Conservation (phyloP, 1,140 invertebrate genomes). For the Babylonia areolata region DNA sequence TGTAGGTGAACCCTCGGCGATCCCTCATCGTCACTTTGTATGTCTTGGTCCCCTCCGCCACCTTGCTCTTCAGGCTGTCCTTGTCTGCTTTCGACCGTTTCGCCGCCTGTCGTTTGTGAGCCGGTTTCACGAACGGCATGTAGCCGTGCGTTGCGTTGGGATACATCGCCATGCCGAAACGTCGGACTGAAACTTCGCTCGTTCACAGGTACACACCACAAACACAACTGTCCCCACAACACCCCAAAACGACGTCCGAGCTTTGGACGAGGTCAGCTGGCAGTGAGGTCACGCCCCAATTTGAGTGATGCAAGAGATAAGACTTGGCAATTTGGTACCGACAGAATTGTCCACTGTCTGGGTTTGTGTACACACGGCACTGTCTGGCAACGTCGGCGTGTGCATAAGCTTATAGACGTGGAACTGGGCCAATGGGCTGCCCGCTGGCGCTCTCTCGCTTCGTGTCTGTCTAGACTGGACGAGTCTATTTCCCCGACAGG, state of each 20-base stretch:
- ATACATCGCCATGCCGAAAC: slow-evolving; percentile 68
- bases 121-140: slow-evolving; percentile 70
- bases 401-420: slow-evolving; percentile 29
- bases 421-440: slow-evolving; percentile 56
- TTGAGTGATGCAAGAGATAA: not conserved
- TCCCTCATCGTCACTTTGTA: slow-evolving; percentile 70
- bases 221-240: too few relatives aligned
- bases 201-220: too few relatives aligned
- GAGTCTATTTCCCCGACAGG: slow-evolving; percentile 43
- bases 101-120: slow-evolving; percentile 49
- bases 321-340: not conserved
- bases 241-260: not conserved
- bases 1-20: slow-evolving; percentile 68
- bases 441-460: slow-evolving; percentile 64
- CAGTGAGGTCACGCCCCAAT: slow-evolving; percentile 26
- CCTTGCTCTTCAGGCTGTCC: slow-evolving; percentile 49
- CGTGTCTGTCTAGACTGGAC: slow-evolving; percentile 60
- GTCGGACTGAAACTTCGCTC: too few relatives aligned
- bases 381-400: slow-evolving; percentile 33
- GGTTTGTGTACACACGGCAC: slow-evolving; percentile 1
- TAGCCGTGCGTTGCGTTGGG: slow-evolving; percentile 71
- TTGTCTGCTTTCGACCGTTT: slow-evolving; percentile 55
- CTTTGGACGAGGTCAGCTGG: slow-evolving; percentile 37
- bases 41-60: slow-evolving; percentile 56
- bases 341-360: not conserved